Evolutionary conservation across 2,888 invertebrate species (phyloP).

Genomic region (Spodoptera exigua): DNA sequence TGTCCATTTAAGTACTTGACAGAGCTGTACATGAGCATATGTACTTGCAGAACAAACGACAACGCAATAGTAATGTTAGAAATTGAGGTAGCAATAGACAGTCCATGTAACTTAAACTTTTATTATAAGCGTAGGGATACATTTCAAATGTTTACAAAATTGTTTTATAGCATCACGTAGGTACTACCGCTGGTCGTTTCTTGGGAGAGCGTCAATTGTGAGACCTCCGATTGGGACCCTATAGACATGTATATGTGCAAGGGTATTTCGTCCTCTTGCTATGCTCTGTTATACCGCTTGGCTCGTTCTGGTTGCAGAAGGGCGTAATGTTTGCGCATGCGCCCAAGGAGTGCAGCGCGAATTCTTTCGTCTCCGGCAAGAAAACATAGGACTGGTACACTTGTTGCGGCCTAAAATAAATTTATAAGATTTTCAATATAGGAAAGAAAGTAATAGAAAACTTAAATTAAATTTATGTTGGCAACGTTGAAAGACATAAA

Average conservation of each 20-base stretch:
- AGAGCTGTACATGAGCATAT: constrained; percentile 18
- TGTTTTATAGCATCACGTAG: constrained; percentile 34
- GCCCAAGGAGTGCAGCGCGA: constrained; percentile 85
- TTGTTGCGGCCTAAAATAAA: constrained; percentile 81
- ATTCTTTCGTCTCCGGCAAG: constrained; percentile 82
- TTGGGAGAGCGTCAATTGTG: constrained; percentile 21
- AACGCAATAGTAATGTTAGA: constrained; percentile 5
- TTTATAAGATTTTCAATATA: no score
- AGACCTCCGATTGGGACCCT: constrained; percentile 11
- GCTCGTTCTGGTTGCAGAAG: constrained; percentile 80
- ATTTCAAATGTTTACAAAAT: constrained; percentile 44
- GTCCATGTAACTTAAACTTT: constrained; percentile 39
- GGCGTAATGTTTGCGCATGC: constrained; percentile 84
- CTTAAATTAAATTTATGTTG: neutral
- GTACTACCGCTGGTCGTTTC: constrained; percentile 18
- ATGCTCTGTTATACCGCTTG: constrained; percentile 67
- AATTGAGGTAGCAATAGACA: constrained; percentile 22
- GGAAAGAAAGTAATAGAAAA: constrained; percentile 37
- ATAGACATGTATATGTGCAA: constrained; percentile 12
- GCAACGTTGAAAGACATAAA: neutral
- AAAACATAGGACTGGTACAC: constrained; percentile 85
- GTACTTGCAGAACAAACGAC: constrained; percentile 14
- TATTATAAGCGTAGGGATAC: constrained; percentile 47
- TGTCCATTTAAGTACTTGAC: constrained; percentile 43
- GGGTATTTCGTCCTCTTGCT: constrained; percentile 13